Conservation (phyloP, 2,797 vertebrate genomes). For the Sarcoramphus papa region DNA sequence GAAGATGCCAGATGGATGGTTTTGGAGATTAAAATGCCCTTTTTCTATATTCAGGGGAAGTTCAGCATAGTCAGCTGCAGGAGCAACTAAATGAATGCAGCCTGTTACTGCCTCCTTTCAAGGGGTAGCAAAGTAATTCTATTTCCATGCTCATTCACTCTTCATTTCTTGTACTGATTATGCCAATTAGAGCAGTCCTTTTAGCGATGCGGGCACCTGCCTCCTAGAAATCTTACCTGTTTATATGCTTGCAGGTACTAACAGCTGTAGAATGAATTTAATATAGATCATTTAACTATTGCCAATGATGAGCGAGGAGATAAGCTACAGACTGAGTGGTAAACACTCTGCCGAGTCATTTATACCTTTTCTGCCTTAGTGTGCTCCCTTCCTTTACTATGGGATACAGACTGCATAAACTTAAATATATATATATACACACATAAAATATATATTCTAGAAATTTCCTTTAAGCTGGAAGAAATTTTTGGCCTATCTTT, state of each 20-base stretch:
- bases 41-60: neutral
- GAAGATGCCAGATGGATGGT: neutral
- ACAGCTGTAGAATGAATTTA: neutral
- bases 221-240: conserved; percentile 9
- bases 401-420: neutral
- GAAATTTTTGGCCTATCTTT: neutral
- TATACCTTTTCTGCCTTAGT: neutral
- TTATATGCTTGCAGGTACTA: neutral
- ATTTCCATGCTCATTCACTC: neutral
- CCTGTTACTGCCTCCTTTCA: neutral
- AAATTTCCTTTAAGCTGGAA: neutral
- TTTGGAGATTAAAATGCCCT: neutral
- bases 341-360: neutral
- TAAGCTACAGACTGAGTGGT: neutral
- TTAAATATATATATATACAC: neutral
- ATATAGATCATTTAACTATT: neutral
- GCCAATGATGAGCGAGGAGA: neutral
- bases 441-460: neutral
- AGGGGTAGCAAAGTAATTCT: neutral
- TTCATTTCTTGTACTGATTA: conserved; percentile 19
- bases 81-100: neutral
- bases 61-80: neutral
- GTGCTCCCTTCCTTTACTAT: neutral
- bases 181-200: neutral
- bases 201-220: neutral